Percentiles rank a stretch among this genome's conserved stretches.
phyloP scores from a whole-genome alignment of 2,888 invertebrate genomes.

The Caenorhabditis virilis region DNA sequence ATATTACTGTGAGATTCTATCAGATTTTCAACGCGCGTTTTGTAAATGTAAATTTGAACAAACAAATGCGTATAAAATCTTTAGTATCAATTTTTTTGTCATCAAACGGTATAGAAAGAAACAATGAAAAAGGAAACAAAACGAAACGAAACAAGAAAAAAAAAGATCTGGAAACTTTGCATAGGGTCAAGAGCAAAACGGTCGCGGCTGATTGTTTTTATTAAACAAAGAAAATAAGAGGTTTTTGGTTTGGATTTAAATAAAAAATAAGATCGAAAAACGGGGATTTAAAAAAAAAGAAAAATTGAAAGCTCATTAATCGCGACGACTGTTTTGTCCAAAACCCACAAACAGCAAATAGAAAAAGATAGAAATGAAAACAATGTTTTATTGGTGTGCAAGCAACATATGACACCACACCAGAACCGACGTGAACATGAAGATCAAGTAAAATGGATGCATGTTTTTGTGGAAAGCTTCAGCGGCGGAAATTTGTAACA shows the following conservation, averaged over 20 bases:
- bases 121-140: too few species aligned
- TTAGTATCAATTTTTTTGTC: too few species aligned
- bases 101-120: too few species aligned
- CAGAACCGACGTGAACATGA: constrained; percentile 9
- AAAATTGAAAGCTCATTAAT: constrained; percentile 34
- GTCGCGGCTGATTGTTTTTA: constrained; percentile 12
- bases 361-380: too few species aligned
- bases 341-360: constrained; percentile 21
- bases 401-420: constrained; percentile 2
- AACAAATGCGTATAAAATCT: too few species aligned
- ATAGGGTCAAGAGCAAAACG: constrained; percentile 28
- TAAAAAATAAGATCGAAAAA: constrained; percentile 4
- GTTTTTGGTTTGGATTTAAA: not conserved
- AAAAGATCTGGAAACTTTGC: too few species aligned
- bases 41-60: too few species aligned
- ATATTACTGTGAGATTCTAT: too few species aligned
- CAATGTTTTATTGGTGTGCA: not conserved
- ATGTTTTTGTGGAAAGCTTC: constrained; percentile 24
- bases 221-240: constrained; percentile 1
- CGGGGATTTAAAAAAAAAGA: not conserved
- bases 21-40: too few species aligned
- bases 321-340: constrained; percentile 31
- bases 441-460: constrained; percentile 24
- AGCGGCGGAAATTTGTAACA: constrained; percentile 2
- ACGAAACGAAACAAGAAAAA: too few species aligned